phyloP scores from a whole-genome alignment of 2,888 invertebrate species.

The Oxytorus armatus region DNA sequence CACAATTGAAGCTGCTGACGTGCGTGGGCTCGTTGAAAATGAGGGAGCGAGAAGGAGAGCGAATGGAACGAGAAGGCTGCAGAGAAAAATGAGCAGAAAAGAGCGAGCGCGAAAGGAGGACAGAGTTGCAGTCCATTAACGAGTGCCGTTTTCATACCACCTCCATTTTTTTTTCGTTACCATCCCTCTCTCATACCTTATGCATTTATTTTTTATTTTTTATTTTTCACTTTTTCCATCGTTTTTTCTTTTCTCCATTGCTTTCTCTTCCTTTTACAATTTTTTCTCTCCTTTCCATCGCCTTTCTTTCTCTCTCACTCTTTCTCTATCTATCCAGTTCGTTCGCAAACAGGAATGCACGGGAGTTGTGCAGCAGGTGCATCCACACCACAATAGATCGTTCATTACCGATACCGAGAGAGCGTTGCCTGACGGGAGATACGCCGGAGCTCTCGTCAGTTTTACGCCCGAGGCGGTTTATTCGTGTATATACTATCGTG shows the following conservation, averaged over 20 bases:
- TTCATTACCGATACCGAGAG: constrained; percentile 82
- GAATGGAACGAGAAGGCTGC: constrained; percentile 55
- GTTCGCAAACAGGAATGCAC: constrained; percentile 28
- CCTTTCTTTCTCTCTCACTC: constrained; percentile 20
- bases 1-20: constrained; percentile 40
- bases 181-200: constrained; percentile 44
- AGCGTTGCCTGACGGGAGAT: constrained; percentile 38
- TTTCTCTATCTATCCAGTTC: constrained; percentile 39
- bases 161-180: constrained; percentile 60
- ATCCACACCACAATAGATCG: constrained; percentile 81
- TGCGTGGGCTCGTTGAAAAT: constrained; percentile 34
- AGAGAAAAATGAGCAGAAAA: constrained; percentile 48
- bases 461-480: constrained; percentile 46
- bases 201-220: constrained; percentile 41
- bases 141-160: constrained; percentile 80
- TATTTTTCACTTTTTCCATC: constrained; percentile 54
- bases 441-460: constrained; percentile 17
- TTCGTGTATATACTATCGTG: constrained; percentile 3
- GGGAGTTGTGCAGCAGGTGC: constrained; percentile 43
- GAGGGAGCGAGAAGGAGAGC: constrained; percentile 58
- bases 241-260: constrained; percentile 27
- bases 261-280: constrained; percentile 47
- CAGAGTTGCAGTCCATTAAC: constrained; percentile 78
- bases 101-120: constrained; percentile 52
- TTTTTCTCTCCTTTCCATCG: constrained; percentile 41